phyloP scores from a whole-genome alignment of 2,113 vertebrate species.

The Oreochromis aureus region DNA sequence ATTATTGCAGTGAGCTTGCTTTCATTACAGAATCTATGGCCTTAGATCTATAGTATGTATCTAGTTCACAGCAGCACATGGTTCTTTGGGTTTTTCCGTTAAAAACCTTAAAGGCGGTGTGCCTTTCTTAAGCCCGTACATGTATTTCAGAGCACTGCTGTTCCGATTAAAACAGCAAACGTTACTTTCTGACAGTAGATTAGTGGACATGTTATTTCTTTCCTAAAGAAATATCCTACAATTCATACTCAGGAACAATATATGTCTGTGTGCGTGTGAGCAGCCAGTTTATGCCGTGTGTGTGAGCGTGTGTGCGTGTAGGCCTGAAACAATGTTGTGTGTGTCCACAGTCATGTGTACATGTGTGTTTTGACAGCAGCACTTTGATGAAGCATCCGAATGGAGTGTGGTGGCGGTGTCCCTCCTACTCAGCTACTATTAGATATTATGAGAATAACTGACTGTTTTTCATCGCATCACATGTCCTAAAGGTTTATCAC shows the following conservation, averaged over 20 bases:
- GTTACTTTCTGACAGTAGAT: not conserved
- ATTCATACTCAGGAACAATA: slow-evolving; percentile 67
- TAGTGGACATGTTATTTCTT: not conserved
- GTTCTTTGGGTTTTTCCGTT: slow-evolving; percentile 14
- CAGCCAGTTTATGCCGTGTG: not conserved
- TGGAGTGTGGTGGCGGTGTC: not conserved
- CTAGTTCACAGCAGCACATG: slow-evolving; percentile 12
- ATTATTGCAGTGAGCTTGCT: not conserved
- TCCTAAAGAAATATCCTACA: slow-evolving; percentile 38
- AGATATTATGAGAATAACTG: slow-evolving; percentile 1
- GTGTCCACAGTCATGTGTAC: slow-evolving; percentile 6
- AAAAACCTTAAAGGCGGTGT: slow-evolving; percentile 23
- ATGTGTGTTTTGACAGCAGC: slow-evolving; percentile 58
- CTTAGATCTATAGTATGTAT: slow-evolving; percentile 5
- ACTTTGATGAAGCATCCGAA: slow-evolving; percentile 54
- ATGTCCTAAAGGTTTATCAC: slow-evolving; percentile 19
- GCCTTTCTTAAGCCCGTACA: not conserved
- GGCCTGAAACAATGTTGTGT: not conserved
- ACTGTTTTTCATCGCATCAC: slow-evolving; percentile 44
- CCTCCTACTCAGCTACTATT: slow-evolving; percentile 15
- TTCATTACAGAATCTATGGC: slow-evolving; percentile 27
- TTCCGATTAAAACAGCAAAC: not conserved
- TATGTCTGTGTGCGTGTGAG: not conserved
- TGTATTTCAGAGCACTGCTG: not conserved
- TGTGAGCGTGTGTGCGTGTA: not conserved